These are phyloP conservation scores for Rhyacichthys aspro DNA, from an alignment of 2,797 vertebrate genomes.

Conservation along the genomic window DNA sequence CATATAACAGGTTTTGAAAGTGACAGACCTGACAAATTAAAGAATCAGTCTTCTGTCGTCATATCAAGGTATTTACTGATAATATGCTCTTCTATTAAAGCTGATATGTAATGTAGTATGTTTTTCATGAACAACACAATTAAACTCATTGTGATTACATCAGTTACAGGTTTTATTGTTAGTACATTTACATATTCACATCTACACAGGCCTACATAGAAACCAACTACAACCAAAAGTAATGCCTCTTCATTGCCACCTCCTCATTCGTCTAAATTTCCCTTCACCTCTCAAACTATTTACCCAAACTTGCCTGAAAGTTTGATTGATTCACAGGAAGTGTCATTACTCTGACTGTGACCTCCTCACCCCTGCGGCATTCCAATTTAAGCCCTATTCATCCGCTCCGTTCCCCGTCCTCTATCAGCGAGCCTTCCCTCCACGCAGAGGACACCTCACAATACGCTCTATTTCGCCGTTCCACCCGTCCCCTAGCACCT, in stretches of 20 bases:
- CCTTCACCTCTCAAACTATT: not conserved
- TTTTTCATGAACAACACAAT: too few species aligned
- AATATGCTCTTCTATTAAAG: too few species aligned
- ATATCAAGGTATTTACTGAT: too few species aligned
- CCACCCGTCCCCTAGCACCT: conserved; percentile 14
- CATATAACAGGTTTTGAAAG: too few species aligned
- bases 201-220: too few species aligned
- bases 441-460: conserved; percentile 12
- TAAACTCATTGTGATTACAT: too few species aligned
- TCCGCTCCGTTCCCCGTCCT: conserved; percentile 8
- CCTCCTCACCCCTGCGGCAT: conserved; percentile 20
- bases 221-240: not conserved
- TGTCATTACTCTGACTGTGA: conserved; percentile 15
- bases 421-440: conserved; percentile 10
- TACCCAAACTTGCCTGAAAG: conserved; percentile 2
- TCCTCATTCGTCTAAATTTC: not conserved
- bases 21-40: too few species aligned
- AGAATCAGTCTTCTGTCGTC: too few species aligned
- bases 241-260: not conserved
- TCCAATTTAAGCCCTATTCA: conserved; percentile 33
- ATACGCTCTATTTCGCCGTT: conserved; percentile 18
- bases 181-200: too few species aligned
- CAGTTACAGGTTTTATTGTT: too few species aligned
- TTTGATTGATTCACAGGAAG: conserved; percentile 17
- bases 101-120: too few species aligned